These are phyloP conservation scores for Drosophila navojoa DNA, from an alignment of 1,140 invertebrate species.

Conservation along the genomic window DNA sequence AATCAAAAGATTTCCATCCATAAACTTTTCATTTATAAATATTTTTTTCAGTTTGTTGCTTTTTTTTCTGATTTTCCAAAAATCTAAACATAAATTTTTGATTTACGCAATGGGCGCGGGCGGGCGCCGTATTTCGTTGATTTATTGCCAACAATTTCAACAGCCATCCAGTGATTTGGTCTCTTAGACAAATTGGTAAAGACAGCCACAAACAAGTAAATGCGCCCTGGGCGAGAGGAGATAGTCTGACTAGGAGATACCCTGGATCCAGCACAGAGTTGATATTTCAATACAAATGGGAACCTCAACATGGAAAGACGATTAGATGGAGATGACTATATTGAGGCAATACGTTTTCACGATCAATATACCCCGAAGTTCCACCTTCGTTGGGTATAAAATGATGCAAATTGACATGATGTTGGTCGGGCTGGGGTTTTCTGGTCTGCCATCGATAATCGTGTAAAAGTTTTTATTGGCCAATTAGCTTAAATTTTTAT, in stretches of 20 bases:
- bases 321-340: too few relatives aligned
- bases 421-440: not conserved
- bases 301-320: too few relatives aligned
- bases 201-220: conserved; percentile 6
- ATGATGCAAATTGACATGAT: not conserved
- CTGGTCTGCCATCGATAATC: conserved; percentile 32
- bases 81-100: conserved; percentile 69
- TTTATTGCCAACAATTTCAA: conserved; percentile 67
- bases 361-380: too few relatives aligned
- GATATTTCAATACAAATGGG: too few relatives aligned
- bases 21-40: conserved; percentile 43
- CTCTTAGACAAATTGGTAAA: conserved; percentile 62
- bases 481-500: conserved; percentile 34
- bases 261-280: too few relatives aligned
- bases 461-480: conserved; percentile 52
- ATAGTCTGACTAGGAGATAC: too few relatives aligned
- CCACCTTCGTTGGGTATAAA: too few relatives aligned
- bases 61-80: conserved; percentile 7
- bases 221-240: too few relatives aligned
- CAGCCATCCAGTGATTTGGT: conserved; percentile 69
- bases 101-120: conserved; percentile 65
- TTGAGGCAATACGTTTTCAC: too few relatives aligned
- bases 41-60: not conserved
- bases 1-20: conserved; percentile 54
- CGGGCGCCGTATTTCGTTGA: conserved; percentile 43